Conservation (phyloP, 2,888 invertebrate species). For the Ctena decussata region DNA sequence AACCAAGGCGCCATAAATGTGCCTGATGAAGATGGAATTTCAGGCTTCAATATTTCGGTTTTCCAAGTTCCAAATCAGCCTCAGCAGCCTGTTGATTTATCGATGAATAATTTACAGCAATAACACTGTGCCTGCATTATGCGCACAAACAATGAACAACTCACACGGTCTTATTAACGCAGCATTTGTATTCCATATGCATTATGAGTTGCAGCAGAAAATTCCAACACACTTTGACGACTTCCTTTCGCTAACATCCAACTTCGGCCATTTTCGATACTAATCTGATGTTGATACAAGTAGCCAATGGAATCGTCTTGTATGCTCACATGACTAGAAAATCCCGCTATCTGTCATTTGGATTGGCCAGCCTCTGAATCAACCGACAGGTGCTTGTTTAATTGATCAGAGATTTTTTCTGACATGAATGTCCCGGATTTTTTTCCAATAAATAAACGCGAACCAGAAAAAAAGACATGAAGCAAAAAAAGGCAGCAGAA, state of each 20-base stretch:
- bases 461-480: too few relatives aligned
- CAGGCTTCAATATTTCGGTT: too few relatives aligned
- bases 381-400: background rate
- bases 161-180: too few relatives aligned
- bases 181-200: background rate
- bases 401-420: too few relatives aligned
- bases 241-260: background rate
- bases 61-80: background rate
- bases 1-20: too few relatives aligned
- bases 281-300: conserved; percentile 60
- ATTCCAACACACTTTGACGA: background rate
- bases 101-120: too few relatives aligned
- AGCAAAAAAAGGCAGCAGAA: too few relatives aligned
- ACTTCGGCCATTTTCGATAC: conserved; percentile 6
- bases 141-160: too few relatives aligned
- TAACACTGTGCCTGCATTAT: too few relatives aligned
- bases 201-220: background rate
- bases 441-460: too few relatives aligned
- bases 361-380: background rate
- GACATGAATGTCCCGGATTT: too few relatives aligned
- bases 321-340: background rate
- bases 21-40: too few relatives aligned
- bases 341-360: background rate
- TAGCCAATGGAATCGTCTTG: conserved; percentile 35
- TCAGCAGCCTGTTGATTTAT: conserved; percentile 5